Evolutionary conservation across 2,113 vertebrate genomes (phyloP).

Genomic region (Nycticebus coucang): DNA sequence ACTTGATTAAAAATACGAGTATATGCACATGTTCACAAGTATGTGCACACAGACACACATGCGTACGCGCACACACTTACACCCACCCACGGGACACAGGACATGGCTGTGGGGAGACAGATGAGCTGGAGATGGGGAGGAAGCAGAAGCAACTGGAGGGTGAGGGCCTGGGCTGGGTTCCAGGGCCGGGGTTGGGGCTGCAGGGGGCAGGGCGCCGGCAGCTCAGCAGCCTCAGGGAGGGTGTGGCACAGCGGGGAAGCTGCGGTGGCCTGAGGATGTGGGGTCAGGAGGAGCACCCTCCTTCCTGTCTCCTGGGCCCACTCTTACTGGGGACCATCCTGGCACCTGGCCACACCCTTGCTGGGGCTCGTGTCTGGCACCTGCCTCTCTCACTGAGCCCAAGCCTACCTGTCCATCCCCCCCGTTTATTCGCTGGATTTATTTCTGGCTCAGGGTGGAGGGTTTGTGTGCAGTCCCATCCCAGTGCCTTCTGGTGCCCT

Average conservation of each 20-base stretch:
- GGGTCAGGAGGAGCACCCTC: background rate
- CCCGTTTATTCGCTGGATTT: background rate
- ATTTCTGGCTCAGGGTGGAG: fast-evolving
- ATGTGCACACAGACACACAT: background rate
- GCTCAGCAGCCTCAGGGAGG: background rate
- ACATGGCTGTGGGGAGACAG: background rate
- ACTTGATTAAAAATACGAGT: background rate
- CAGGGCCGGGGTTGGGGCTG: background rate
- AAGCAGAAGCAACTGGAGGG: fast-evolving
- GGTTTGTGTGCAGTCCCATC: fast-evolving
- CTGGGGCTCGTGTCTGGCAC: fast-evolving
- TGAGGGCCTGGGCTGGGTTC: fast-evolving
- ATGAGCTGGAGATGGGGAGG: background rate
- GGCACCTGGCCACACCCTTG: fast-evolving
- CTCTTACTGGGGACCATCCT: background rate
- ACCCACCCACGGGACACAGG: fast-evolving
- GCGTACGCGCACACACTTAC: background rate
- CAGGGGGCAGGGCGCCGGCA: fast-evolving
- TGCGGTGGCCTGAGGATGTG: too few species aligned
- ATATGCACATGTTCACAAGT: fast-evolving
- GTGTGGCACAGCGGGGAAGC: too few species aligned
- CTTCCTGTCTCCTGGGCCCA: too few species aligned
- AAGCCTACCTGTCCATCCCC: fast-evolving
- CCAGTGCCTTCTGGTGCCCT: fast-evolving
- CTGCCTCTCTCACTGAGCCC: fast-evolving